phyloP scores from a whole-genome alignment of 37 sponge, comb jelly and placozoan species.

The Agelas oroides region DNA sequence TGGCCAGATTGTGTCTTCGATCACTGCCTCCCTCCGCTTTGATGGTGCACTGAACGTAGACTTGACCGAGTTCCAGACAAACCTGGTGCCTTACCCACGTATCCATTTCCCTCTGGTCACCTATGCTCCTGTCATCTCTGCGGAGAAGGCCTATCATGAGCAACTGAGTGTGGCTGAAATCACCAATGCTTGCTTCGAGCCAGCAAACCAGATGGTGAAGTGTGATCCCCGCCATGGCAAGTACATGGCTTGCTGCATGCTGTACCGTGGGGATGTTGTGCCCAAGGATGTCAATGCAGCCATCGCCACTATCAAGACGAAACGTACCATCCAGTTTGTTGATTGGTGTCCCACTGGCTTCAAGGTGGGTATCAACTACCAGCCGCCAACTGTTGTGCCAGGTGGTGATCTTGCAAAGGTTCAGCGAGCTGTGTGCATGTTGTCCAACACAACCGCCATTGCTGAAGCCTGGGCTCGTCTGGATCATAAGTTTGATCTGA shows the following conservation, averaged over 20 bases:
- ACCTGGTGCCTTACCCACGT: constrained; percentile 96
- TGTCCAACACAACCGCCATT: constrained; percentile 97
- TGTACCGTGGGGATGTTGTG: constrained; percentile 95
- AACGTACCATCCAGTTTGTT: constrained; percentile 95
- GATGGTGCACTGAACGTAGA: constrained; percentile 97
- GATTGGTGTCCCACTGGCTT: constrained; percentile 99
- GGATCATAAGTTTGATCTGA: constrained; percentile 97
- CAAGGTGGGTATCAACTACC: constrained; percentile 98
- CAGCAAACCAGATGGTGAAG: constrained; percentile 97
- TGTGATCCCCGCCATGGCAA: constrained; percentile 97
- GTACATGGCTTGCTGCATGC: constrained; percentile 97
- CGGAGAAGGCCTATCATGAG: constrained; percentile 83
- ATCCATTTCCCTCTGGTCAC: constrained; percentile 96
- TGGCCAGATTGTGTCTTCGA: constrained; percentile 97
- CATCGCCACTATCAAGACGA: constrained; percentile 97
- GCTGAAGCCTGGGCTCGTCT: constrained; percentile 99
- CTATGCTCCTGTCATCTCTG: constrained; percentile 95
- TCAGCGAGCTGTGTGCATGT: constrained; percentile 97
- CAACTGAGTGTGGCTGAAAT: constrained; percentile 91
- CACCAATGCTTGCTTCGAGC: constrained; percentile 96
- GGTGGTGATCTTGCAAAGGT: constrained; percentile 97
- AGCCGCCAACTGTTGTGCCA: constrained; percentile 87
- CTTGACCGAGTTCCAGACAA: constrained; percentile 97
- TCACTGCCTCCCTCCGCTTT: constrained; percentile 97
- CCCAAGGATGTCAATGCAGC: constrained; percentile 97